Evolutionary conservation across 2,797 vertebrate species (phyloP).

Genomic region (Spea hammondii): DNA sequence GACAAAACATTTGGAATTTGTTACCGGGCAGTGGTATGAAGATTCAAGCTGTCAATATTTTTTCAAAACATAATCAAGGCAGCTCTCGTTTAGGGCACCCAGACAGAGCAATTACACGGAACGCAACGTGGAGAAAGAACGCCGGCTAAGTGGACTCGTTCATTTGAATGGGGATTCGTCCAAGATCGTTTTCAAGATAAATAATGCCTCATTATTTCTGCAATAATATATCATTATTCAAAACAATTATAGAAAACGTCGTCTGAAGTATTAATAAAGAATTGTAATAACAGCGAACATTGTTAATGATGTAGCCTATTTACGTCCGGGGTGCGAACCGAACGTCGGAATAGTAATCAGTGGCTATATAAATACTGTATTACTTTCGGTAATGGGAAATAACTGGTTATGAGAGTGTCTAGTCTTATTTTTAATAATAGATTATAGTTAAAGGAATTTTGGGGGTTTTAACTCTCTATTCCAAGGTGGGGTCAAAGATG

Average conservation of each 20-base stretch:
- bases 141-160: neutral
- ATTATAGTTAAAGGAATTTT: too few species aligned
- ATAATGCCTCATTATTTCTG: neutral
- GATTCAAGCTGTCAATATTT: slow-evolving; percentile 81
- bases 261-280: neutral
- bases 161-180: neutral
- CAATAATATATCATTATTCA: neutral
- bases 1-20: slow-evolving; percentile 83
- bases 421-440: too few species aligned
- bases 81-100: slow-evolving; percentile 47
- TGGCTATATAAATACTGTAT: neutral
- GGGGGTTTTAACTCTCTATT: too few species aligned
- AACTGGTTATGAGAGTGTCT: too few species aligned
- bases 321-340: neutral
- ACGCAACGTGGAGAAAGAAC: neutral
- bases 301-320: neutral
- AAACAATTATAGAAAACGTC: neutral
- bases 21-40: slow-evolving; percentile 73
- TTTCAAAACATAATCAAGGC: slow-evolving; percentile 71
- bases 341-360: neutral
- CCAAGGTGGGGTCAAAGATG: too few species aligned
- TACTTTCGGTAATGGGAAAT: neutral
- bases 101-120: slow-evolving; percentile 12
- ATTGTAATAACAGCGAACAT: neutral
- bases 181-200: neutral